These are phyloP conservation scores for Drosophila setosimentum DNA, from an alignment of 2,888 invertebrate species.

Conservation along the genomic window DNA sequence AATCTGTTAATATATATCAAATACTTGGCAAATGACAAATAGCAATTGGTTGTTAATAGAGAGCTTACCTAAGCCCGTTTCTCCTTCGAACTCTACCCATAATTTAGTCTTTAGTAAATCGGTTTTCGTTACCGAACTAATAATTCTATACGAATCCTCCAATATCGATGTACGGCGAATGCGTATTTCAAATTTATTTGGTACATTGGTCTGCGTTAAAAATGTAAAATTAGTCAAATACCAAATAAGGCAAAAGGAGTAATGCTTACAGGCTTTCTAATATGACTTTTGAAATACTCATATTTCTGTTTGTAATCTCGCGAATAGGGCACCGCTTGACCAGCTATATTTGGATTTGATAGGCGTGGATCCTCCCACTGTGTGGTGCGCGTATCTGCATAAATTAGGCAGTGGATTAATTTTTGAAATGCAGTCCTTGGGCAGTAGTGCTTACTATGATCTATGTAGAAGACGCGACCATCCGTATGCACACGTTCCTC, in stretches of 20 bases:
- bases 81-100: constrained; percentile 99
- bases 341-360: constrained; percentile 98
- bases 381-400: constrained; percentile 95
- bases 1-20: constrained; percentile 87
- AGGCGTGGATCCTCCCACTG: constrained; percentile 99
- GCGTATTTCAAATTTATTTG: constrained; percentile 99
- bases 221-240: background rate
- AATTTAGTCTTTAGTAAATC: constrained; percentile 98
- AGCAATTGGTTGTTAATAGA: background rate
- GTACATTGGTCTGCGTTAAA: constrained; percentile 93
- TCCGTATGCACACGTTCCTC: constrained; percentile 98
- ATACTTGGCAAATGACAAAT: background rate
- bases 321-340: constrained; percentile 99
- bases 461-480: constrained; percentile 99
- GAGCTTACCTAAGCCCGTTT: constrained; percentile 91
- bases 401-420: constrained; percentile 40
- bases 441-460: constrained; percentile 92
- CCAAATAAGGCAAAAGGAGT: background rate
- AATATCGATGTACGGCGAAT: constrained; percentile 95
- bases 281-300: constrained; percentile 98
- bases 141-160: constrained; percentile 98
- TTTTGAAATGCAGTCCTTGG: too few relatives aligned
- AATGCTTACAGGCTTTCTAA: constrained; percentile 94
- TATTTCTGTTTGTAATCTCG: constrained; percentile 99
- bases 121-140: constrained; percentile 94